A percentile compares a stretch with the other conserved stretches of the same genome.
Evolutionary conservation across 1,140 invertebrate species (phyloP).

Genomic region (Coenobita brevimanus): DNA sequence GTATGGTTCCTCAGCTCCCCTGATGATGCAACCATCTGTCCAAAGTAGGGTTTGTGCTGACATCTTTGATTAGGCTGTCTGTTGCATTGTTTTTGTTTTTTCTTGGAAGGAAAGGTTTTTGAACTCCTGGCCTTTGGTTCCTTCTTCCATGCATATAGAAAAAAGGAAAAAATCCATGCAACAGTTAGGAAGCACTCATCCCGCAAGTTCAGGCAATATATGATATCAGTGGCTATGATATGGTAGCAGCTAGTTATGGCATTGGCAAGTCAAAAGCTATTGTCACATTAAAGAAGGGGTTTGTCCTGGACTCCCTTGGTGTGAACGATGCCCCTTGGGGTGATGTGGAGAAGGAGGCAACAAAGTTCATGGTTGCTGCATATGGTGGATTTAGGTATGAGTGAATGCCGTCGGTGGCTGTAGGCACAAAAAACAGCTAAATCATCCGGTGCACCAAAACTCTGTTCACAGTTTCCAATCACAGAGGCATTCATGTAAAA

Average conservation of each 20-base stretch:
- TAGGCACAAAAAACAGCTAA: not conserved
- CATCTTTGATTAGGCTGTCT: too few species aligned
- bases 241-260: not conserved
- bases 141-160: too few species aligned
- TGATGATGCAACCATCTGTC: not conserved
- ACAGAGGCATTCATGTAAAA: not conserved
- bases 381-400: not conserved
- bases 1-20: too few species aligned
- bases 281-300: constrained; percentile 3
- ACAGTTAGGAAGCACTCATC: not conserved
- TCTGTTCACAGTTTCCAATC: not conserved
- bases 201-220: not conserved
- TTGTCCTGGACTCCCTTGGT: not conserved
- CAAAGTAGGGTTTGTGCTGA: not conserved
- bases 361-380: not conserved
- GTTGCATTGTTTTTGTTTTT: too few species aligned
- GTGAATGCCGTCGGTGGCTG: not conserved
- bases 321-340: not conserved
- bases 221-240: not conserved
- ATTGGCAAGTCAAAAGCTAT: constrained; percentile 12
- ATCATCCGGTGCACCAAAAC: not conserved
- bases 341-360: not conserved
- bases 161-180: too few species aligned
- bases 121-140: too few species aligned
- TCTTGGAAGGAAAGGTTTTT: too few species aligned